A percentile compares a stretch with the other conserved stretches of the same genome.
Conservation (phyloP, 2,113 vertebrate species). For the Setophaga kirtlandii region DNA sequence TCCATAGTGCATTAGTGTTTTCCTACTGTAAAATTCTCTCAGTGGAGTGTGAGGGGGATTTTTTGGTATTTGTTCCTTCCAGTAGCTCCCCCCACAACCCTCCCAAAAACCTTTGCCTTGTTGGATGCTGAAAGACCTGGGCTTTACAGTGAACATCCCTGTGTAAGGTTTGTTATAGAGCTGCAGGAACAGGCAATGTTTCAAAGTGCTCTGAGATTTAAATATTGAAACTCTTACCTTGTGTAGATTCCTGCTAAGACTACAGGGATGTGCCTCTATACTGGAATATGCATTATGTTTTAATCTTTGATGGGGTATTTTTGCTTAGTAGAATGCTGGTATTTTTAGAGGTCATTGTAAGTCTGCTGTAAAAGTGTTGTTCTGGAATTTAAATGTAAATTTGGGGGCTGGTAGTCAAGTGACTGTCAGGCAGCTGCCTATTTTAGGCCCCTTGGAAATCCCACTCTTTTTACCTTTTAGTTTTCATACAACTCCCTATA, state of each 20-base stretch:
- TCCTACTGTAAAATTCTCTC: not conserved
- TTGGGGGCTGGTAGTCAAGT: not conserved
- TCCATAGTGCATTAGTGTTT: not conserved
- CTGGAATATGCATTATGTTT: not conserved
- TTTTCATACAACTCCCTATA: not conserved
- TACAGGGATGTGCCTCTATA: not conserved
- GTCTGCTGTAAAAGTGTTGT: not conserved
- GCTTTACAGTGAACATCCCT: not conserved
- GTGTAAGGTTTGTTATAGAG: not conserved
- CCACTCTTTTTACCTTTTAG: not conserved
- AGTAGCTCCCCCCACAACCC: rapidly evolving
- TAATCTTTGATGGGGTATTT: not conserved
- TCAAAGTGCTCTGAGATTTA: not conserved
- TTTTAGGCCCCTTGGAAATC: not conserved
- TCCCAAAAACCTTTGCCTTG: not conserved
- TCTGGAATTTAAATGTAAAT: not conserved
- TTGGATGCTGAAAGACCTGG: not conserved
- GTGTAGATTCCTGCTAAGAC: not conserved
- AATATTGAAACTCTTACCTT: not conserved
- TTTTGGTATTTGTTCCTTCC: too few species aligned
- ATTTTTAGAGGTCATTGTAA: not conserved
- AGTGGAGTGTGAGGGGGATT: not conserved
- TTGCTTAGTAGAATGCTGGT: not conserved
- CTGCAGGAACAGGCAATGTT: not conserved
- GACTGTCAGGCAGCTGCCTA: not conserved